Conservation (phyloP, 2,888 invertebrate species). For the Eupithecia dodoneata region DNA sequence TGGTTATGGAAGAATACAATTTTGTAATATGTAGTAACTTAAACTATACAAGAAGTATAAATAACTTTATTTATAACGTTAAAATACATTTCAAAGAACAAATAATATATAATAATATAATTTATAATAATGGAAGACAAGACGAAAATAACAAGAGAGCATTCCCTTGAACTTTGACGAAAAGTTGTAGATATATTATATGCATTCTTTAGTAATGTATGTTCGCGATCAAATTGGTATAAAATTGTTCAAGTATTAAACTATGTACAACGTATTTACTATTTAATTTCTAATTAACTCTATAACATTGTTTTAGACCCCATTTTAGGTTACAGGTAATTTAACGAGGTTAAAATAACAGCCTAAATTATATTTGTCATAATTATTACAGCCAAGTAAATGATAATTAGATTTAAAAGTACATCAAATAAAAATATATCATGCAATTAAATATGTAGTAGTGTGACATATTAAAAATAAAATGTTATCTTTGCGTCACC, state of each 20-base stretch:
- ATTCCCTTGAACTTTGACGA: slow-evolving; percentile 47
- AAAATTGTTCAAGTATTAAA: slow-evolving; percentile 69
- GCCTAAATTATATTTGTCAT: background rate
- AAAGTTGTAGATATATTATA: slow-evolving; percentile 50
- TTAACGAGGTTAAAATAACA: background rate
- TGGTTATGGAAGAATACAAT: background rate
- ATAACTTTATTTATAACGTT: background rate
- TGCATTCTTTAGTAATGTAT: slow-evolving; percentile 43
- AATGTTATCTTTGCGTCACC: too few species aligned
- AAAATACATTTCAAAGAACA: slow-evolving; percentile 35
- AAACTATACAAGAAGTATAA: slow-evolving; percentile 1
- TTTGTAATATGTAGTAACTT: slow-evolving; percentile 2
- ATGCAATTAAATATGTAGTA: too few species aligned
- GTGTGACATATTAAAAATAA: too few species aligned
- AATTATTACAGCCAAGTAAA: background rate
- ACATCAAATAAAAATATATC: background rate
- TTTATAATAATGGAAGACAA: slow-evolving; percentile 70
- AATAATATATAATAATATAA: slow-evolving; percentile 16
- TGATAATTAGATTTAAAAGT: background rate
- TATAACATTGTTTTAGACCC: slow-evolving; percentile 37
- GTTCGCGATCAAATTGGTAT: slow-evolving; percentile 63
- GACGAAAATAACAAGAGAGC: slow-evolving; percentile 59
- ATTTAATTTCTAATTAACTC: slow-evolving; percentile 63
- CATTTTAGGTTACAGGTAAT: slow-evolving; percentile 10
- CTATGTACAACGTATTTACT: slow-evolving; percentile 66